These are phyloP conservation scores for Chironomus riparius DNA, from an alignment of 2,888 invertebrate species.

Conservation along the genomic window DNA sequence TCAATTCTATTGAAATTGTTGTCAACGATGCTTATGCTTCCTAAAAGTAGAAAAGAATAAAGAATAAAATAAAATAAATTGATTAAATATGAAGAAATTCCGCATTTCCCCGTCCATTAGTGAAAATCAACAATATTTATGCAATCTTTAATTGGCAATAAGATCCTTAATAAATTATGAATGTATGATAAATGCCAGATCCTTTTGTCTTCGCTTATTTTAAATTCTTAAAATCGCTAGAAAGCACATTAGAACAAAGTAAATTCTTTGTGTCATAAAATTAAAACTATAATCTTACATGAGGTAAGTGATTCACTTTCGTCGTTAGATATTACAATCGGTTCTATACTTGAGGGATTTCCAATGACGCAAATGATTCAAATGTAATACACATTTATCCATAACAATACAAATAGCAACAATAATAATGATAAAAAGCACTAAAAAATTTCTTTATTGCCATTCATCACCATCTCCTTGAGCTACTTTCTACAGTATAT, in stretches of 20 bases:
- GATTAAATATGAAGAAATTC: background rate
- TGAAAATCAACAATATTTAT: background rate
- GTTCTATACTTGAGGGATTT: background rate
- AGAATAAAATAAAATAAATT: background rate
- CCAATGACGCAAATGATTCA: background rate
- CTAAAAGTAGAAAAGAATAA: conserved; percentile 10
- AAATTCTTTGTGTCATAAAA: no score
- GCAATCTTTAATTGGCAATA: no score
- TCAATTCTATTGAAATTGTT: background rate
- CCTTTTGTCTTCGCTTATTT: no score
- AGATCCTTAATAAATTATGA: no score
- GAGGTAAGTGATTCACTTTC: no score
- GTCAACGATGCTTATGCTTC: conserved; percentile 14
- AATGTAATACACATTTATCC: background rate
- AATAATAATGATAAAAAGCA: no score
- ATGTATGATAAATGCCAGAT: no score
- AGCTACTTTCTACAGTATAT: background rate
- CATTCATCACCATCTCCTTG: background rate
- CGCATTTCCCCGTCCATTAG: background rate
- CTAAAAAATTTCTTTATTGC: background rate
- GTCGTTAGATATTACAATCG: no score
- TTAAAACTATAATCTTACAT: no score
- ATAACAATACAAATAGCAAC: no score
- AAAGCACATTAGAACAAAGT: no score
- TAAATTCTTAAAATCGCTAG: no score